Conservation (phyloP, 2,888 invertebrate species). For the Cryptus armator region DNA sequence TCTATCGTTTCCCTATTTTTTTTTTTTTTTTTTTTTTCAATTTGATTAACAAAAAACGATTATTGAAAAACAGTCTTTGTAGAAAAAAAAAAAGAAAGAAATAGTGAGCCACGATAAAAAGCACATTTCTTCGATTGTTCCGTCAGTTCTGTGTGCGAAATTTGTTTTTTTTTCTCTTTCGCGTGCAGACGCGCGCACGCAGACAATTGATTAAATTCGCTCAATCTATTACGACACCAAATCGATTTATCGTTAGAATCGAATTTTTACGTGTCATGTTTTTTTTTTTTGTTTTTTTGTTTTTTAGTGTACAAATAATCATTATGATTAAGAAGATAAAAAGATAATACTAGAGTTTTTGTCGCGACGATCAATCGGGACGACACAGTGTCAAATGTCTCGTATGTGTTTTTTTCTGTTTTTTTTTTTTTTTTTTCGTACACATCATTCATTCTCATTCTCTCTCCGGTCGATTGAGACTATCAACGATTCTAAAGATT, state of each 20-base stretch:
- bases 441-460: slow-evolving; percentile 40
- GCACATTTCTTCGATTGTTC: slow-evolving; percentile 45
- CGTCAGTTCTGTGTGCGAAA: slow-evolving; percentile 41
- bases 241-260: background rate
- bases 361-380: slow-evolving; percentile 36
- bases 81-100: slow-evolving; percentile 38
- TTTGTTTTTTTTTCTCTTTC: slow-evolving; percentile 25
- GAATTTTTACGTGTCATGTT: background rate
- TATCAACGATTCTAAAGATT: slow-evolving; percentile 26
- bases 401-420: background rate
- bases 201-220: slow-evolving; percentile 40
- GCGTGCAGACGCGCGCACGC: background rate
- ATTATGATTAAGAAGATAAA: slow-evolving; percentile 55
- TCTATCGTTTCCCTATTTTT: slow-evolving; percentile 25
- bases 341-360: slow-evolving; percentile 56
- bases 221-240: slow-evolving; percentile 10
- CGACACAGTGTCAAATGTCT: slow-evolving; percentile 38
- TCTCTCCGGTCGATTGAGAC: slow-evolving; percentile 30
- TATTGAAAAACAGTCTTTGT: slow-evolving; percentile 53
- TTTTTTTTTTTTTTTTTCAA: slow-evolving; percentile 23
- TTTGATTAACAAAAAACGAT: slow-evolving; percentile 40
- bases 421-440: background rate
- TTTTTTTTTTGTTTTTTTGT: slow-evolving; percentile 4
- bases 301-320: slow-evolving; percentile 56
- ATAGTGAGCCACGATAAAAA: slow-evolving; percentile 57